A percentile compares a stretch with the other conserved stretches of the same genome.
Evolutionary conservation across 1,140 invertebrate species (phyloP).

Genomic region (Paraescarpia echinospica): DNA sequence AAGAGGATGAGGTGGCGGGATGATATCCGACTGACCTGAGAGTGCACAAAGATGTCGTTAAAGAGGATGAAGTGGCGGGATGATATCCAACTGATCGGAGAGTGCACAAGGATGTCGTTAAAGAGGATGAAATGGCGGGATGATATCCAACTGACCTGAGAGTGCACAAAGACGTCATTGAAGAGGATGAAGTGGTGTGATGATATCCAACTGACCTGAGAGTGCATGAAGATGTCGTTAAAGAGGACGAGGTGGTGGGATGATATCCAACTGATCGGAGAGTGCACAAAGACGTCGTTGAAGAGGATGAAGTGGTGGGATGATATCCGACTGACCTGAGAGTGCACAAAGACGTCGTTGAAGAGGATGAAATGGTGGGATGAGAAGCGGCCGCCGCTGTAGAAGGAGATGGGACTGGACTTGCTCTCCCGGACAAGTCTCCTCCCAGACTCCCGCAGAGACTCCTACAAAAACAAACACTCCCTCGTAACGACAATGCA

Average conservation of each 20-base stretch:
- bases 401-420: constrained; percentile 68
- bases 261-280: too few relatives aligned
- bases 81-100: constrained; percentile 64
- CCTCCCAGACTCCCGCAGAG: constrained; percentile 68
- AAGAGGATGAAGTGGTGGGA: too few relatives aligned
- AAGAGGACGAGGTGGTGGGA: too few relatives aligned
- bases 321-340: constrained; percentile 64
- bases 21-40: constrained; percentile 41
- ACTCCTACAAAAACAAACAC: constrained; percentile 58
- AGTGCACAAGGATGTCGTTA: too few relatives aligned
- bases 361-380: constrained; percentile 71
- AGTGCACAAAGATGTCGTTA: constrained; percentile 57
- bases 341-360: constrained; percentile 57
- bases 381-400: constrained; percentile 67
- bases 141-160: too few relatives aligned
- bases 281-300: background rate
- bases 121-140: too few relatives aligned
- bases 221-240: too few relatives aligned
- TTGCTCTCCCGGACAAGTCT: constrained; percentile 78
- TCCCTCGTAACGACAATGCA: background rate
- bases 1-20: too few relatives aligned
- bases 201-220: too few relatives aligned
- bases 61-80: constrained; percentile 70
- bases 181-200: too few relatives aligned
- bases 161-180: background rate